Evolutionary conservation across 2,797 vertebrate genomes (phyloP).

Genomic region (Typhlichthys eigenmanni): DNA sequence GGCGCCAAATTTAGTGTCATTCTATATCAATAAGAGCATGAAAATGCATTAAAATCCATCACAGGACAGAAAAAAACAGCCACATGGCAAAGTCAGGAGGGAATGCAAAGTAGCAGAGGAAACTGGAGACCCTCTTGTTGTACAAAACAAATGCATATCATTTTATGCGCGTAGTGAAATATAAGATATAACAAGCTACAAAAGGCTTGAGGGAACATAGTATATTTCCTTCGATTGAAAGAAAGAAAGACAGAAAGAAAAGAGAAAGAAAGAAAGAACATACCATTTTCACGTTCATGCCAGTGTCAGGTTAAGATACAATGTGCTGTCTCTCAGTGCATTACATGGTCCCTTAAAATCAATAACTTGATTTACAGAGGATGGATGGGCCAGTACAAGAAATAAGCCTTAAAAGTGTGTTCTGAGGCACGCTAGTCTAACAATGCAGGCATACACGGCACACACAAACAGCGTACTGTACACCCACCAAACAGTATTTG

Average conservation of each 20-base stretch:
- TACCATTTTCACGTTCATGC: background rate
- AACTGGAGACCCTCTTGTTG: slow-evolving; percentile 69
- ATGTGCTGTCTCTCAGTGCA: slow-evolving; percentile 46
- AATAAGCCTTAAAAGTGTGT: slow-evolving; percentile 72
- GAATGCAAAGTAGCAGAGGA: slow-evolving; percentile 61
- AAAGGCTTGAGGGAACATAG: slow-evolving; percentile 57
- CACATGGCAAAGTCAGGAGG: slow-evolving; percentile 55
- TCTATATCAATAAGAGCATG: slow-evolving; percentile 82
- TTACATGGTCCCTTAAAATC: slow-evolving; percentile 70
- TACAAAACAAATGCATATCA: slow-evolving; percentile 70
- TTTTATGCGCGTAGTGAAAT: slow-evolving; percentile 71
- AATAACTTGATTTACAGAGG: slow-evolving; percentile 71
- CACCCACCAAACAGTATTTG: slow-evolving; percentile 29
- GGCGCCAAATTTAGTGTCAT: slow-evolving; percentile 82
- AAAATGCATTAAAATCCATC: slow-evolving; percentile 81
- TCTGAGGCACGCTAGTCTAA: slow-evolving; percentile 58
- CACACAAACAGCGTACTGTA: slow-evolving; percentile 36
- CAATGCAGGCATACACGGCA: slow-evolving; percentile 46
- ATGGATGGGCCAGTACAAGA: slow-evolving; percentile 59
- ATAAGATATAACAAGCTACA: slow-evolving; percentile 60
- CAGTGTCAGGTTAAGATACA: slow-evolving; percentile 58
- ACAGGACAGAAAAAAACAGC: slow-evolving; percentile 45
- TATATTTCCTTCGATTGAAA: slow-evolving; percentile 58
- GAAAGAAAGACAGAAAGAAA: slow-evolving; percentile 45
- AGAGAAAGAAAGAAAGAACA: slow-evolving; percentile 1